Conservation (phyloP, 2,888 invertebrate species). For the Cataglyphis albicans region DNA sequence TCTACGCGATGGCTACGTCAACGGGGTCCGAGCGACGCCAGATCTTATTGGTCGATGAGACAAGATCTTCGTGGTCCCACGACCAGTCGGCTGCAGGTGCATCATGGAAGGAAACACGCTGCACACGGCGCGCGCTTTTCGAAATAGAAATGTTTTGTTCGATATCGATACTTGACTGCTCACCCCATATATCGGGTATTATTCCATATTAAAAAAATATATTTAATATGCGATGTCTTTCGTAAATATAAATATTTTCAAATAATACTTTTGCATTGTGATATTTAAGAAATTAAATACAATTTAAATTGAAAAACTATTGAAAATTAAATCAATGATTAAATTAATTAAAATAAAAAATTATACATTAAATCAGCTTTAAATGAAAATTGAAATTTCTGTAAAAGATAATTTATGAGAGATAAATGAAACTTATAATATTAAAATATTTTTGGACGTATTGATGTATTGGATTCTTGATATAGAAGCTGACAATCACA, state of each 20-base stretch:
- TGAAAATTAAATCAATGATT: neutral
- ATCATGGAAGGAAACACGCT: conserved; percentile 8
- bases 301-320: neutral
- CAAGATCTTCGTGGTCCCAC: conserved; percentile 57
- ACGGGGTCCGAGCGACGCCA: conserved; percentile 64
- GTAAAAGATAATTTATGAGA: neutral
- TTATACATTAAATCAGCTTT: neutral
- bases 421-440: neutral
- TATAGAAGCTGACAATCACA: neutral
- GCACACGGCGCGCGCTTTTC: conserved; percentile 55
- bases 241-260: neutral
- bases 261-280: neutral
- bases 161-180: neutral
- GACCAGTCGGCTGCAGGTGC: conserved; percentile 60
- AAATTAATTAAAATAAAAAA: neutral
- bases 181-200: neutral
- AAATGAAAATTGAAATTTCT: neutral
- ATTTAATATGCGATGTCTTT: neutral
- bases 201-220: neutral
- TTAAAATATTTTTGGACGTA: neutral
- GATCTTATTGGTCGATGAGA: conserved; percentile 60
- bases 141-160: conserved; percentile 24
- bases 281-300: conserved; percentile 8
- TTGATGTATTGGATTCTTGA: neutral
- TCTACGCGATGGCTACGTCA: no score